These are phyloP conservation scores for Athene noctua DNA, from an alignment of 2,113 vertebrate species.

Conservation along the genomic window DNA sequence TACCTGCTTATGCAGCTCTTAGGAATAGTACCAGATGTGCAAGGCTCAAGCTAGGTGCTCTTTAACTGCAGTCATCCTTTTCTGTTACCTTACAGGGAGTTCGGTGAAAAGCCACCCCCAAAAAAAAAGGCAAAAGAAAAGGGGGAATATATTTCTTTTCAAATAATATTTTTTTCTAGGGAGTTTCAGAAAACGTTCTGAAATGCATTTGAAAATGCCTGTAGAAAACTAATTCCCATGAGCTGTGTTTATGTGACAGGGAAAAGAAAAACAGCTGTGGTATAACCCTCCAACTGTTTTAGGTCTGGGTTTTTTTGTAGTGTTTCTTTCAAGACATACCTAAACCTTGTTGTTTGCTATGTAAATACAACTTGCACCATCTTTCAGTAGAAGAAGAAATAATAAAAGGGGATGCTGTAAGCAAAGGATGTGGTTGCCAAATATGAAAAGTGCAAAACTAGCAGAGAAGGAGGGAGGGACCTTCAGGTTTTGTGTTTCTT, in stretches of 20 bases:
- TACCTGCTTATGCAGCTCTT: not conserved
- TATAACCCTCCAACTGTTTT: not conserved
- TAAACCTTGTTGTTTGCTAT: not conserved
- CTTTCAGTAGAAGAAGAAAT: not conserved
- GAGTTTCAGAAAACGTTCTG: not conserved
- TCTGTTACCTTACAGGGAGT: not conserved
- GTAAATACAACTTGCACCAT: not conserved
- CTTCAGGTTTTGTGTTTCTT: not conserved
- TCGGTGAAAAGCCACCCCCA: accelerated
- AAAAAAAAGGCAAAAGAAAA: not conserved
- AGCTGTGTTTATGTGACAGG: not conserved
- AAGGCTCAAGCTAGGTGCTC: not conserved
- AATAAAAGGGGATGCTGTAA: not conserved
- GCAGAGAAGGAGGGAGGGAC: not conserved
- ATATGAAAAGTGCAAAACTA: not conserved
- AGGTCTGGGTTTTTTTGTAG: not conserved
- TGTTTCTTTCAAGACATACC: not conserved
- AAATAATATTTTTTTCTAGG: not conserved
- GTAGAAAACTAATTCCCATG: not conserved
- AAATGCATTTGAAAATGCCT: not conserved
- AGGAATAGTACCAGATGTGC: not conserved
- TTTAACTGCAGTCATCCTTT: not conserved
- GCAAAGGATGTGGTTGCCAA: not conserved
- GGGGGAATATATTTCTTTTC: not conserved
- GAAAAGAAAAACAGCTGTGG: constrained; percentile 2